A percentile compares a stretch with the other conserved stretches of the same genome.
Evolutionary conservation across 2,113 vertebrate genomes (phyloP).

Genomic region (Otocyon megalotis): DNA sequence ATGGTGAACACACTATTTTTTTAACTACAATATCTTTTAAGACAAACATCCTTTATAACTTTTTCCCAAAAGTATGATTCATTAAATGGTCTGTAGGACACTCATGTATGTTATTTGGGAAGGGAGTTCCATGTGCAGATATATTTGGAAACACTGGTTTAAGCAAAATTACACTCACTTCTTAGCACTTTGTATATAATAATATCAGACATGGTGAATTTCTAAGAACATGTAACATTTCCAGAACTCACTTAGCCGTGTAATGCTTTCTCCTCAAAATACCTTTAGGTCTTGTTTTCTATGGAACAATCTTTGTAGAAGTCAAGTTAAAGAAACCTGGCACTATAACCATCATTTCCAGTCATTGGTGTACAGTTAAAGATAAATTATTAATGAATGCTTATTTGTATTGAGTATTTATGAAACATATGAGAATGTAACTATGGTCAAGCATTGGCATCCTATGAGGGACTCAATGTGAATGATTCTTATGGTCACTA

Average conservation of each 20-base stretch:
- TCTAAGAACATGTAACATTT: neutral
- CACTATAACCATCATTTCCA: neutral
- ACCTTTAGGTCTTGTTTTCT: neutral
- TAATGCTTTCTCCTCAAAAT: neutral
- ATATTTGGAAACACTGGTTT: neutral
- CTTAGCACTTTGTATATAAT: neutral
- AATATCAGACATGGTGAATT: neutral
- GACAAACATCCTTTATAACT: neutral
- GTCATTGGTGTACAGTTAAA: neutral
- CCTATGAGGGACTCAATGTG: neutral
- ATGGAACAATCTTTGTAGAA: neutral
- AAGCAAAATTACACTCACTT: neutral
- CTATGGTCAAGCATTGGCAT: neutral
- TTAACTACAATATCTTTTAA: neutral
- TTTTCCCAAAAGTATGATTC: neutral
- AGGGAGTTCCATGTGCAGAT: neutral
- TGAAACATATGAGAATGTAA: neutral
- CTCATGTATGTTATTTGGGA: neutral
- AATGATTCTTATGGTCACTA: neutral
- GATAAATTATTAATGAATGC: neutral
- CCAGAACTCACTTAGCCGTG: neutral
- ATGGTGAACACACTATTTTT: neutral
- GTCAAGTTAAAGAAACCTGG: neutral
- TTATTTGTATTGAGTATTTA: slow-evolving; percentile 23
- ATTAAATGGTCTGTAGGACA: neutral